A percentile compares a stretch with the other conserved stretches of the same genome.
Evolutionary conservation across 2,888 invertebrate species (phyloP).

Genomic region (Ichneumoninae sp.): DNA sequence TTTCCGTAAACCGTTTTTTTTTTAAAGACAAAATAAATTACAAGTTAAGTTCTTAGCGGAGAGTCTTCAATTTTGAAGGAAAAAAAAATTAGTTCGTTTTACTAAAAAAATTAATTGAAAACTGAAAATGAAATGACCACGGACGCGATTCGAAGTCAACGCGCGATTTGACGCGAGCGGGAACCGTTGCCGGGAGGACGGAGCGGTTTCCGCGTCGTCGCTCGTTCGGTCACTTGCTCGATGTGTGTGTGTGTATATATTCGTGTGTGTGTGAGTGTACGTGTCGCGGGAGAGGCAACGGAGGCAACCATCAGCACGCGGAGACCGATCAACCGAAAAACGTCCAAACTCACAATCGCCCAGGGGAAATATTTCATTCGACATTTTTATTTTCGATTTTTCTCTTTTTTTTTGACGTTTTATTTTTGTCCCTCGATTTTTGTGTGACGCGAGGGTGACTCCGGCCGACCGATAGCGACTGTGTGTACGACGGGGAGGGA

Average conservation of each 20-base stretch:
- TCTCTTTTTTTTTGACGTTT: slow-evolving; percentile 66
- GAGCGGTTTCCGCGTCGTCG: slow-evolving; percentile 61
- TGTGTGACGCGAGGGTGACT: slow-evolving; percentile 32
- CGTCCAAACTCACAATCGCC: slow-evolving; percentile 79
- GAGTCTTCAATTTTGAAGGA: too few species aligned
- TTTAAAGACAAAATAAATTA: too few species aligned
- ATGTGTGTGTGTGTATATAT: neutral
- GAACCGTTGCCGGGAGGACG: slow-evolving; percentile 18
- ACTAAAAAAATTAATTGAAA: neutral
- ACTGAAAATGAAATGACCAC: neutral
- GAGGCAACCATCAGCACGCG: slow-evolving; percentile 75
- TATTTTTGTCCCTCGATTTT: slow-evolving; percentile 72
- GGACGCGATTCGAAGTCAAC: slow-evolving; percentile 51
- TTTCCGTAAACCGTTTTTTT: too few species aligned
- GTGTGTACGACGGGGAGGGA: slow-evolving; percentile 8
- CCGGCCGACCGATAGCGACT: slow-evolving; percentile 32
- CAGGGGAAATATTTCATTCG: slow-evolving; percentile 80
- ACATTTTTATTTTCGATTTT: slow-evolving; percentile 41
- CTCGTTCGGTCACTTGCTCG: slow-evolving; percentile 50
- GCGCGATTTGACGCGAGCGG: slow-evolving; percentile 54
- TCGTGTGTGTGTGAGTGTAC: neutral
- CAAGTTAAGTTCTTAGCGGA: too few species aligned
- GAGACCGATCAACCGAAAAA: slow-evolving; percentile 81
- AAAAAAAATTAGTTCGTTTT: neutral
- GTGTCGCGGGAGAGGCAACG: slow-evolving; percentile 71